Evolutionary conservation across 2,888 invertebrate genomes (phyloP).

Genomic region (Digitonthophagus gazella): DNA sequence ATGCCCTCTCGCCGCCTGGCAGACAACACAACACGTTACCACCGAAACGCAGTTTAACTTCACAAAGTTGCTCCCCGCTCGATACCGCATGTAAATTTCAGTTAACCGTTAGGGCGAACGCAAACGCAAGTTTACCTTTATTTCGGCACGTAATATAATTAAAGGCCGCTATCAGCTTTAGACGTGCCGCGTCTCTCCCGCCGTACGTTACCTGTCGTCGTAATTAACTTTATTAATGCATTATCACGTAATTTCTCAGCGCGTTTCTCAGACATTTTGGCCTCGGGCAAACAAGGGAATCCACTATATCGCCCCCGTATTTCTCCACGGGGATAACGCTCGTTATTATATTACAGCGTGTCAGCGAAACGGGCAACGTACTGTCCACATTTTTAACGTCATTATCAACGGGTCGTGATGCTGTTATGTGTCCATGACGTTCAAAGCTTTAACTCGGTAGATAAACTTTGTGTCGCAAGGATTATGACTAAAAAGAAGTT

Average conservation of each 20-base stretch:
- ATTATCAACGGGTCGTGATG: conserved; percentile 8
- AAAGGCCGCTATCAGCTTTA: not conserved
- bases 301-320: not conserved
- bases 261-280: conserved; percentile 19
- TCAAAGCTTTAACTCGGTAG: not conserved
- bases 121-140: conserved; percentile 15
- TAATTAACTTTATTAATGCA: conserved; percentile 38
- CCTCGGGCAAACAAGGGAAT: not conserved
- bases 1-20: not conserved
- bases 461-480: not conserved
- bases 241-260: conserved; percentile 35
- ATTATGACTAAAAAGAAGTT: not conserved
- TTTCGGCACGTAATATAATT: not conserved
- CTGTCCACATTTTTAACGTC: conserved; percentile 12
- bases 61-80: not conserved
- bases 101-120: conserved; percentile 9
- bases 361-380: not conserved
- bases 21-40: not conserved
- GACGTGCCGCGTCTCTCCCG: not conserved
- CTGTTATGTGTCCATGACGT: not conserved
- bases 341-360: not conserved
- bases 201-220: conserved; percentile 31
- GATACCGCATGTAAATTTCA: not conserved
- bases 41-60: not conserved
- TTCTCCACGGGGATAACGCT: not conserved